Conservation (phyloP, 2,797 vertebrate species). For the Alauda arvensis region DNA sequence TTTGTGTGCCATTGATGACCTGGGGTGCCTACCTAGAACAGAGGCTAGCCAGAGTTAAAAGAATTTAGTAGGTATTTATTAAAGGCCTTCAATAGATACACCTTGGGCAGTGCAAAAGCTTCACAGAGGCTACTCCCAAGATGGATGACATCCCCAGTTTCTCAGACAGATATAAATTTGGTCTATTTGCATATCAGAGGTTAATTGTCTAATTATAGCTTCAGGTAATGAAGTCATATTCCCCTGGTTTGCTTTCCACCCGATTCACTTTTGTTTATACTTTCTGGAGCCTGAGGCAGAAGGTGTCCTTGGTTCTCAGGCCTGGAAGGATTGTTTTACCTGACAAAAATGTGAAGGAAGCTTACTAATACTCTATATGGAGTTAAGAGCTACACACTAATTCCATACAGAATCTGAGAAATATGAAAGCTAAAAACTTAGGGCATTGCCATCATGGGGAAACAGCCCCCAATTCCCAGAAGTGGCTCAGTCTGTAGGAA, state of each 20-base stretch:
- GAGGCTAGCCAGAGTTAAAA: not conserved
- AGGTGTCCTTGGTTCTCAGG: not conserved
- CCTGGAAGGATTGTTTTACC: not conserved
- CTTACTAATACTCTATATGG: not conserved
- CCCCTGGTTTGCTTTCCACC: rapidly evolving
- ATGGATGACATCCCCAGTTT: not conserved
- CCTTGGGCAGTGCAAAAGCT: not conserved
- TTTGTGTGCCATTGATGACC: not conserved
- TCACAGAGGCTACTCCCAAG: not conserved
- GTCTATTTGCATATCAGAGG: not conserved
- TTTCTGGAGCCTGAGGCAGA: not conserved
- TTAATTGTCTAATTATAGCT: not conserved
- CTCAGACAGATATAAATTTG: not conserved
- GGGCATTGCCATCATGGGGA: not conserved
- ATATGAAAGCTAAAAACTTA: not conserved
- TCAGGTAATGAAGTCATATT: not conserved
- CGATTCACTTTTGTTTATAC: not conserved
- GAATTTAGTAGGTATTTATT: not conserved
- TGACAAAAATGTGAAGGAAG: not conserved
- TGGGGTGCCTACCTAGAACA: not conserved
- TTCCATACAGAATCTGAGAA: not conserved
- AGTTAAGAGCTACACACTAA: not conserved
- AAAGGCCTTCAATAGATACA: not conserved
- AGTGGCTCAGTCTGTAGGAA: not conserved
- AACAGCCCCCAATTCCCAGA: not conserved